Conservation (phyloP, 2,888 invertebrate species). For the Drosophila neutralis region DNA sequence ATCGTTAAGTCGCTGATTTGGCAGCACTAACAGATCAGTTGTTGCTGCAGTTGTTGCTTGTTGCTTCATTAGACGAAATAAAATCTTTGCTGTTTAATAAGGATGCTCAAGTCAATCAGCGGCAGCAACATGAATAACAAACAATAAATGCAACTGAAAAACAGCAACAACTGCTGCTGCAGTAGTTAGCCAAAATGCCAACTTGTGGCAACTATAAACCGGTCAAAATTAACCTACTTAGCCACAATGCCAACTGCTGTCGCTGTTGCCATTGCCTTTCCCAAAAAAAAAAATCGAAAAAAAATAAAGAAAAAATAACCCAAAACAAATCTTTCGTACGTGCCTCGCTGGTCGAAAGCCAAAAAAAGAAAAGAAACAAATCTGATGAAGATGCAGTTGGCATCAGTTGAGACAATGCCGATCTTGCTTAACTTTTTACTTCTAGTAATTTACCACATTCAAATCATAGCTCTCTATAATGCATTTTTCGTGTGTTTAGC, state of each 20-base stretch:
- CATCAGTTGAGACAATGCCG: conserved; percentile 1
- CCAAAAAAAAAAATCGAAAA: conserved; percentile 13
- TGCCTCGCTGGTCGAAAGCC: conserved; percentile 40
- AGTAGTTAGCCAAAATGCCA: conserved; percentile 67
- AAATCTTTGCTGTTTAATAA: conserved; percentile 62
- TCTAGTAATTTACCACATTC: conserved; percentile 18
- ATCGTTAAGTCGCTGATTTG: conserved; percentile 56
- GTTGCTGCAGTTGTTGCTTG: conserved; percentile 36
- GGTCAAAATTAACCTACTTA: conserved; percentile 82
- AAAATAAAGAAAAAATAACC: conserved; percentile 12
- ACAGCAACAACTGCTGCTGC: conserved; percentile 18
- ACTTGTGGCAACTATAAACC: conserved; percentile 67
- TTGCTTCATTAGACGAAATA: conserved; percentile 70
- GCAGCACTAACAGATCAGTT: conserved; percentile 42
- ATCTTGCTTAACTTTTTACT: conserved; percentile 3
- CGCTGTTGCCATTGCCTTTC: conserved; percentile 34
- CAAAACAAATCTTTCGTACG: conserved; percentile 66
- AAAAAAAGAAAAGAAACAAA: conserved; percentile 1
- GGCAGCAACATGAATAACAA: conserved; percentile 19
- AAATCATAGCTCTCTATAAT: conserved; percentile 14
- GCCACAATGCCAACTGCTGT: conserved; percentile 55
- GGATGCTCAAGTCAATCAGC: conserved; percentile 70
- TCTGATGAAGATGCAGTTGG: conserved; percentile 35
- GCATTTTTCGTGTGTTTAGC: background rate
- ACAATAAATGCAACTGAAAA: conserved; percentile 35